These are phyloP conservation scores for Pandemis cinnamomeana DNA, from an alignment of 2,888 invertebrate genomes.

Conservation along the genomic window DNA sequence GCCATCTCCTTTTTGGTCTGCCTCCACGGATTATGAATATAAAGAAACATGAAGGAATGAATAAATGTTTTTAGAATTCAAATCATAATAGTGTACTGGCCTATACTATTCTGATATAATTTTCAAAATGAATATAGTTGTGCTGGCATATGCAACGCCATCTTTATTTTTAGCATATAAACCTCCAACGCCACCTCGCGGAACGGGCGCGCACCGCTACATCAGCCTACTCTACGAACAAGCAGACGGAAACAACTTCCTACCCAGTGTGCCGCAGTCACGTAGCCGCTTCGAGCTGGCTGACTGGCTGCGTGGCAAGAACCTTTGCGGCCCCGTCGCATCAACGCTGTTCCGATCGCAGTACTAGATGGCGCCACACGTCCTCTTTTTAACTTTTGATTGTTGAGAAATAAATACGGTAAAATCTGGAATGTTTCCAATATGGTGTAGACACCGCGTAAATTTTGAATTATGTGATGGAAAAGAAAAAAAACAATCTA, in stretches of 20 bases:
- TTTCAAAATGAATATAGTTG: too few species aligned
- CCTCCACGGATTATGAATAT: too few species aligned
- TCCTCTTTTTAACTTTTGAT: conserved; percentile 7
- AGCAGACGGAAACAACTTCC: conserved; percentile 74
- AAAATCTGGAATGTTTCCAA: neutral
- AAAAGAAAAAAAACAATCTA: too few species aligned
- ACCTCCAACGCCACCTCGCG: conserved; percentile 78
- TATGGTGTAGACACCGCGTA: neutral
- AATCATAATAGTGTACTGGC: too few species aligned
- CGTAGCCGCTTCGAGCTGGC: conserved; percentile 68
- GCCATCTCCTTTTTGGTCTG: too few species aligned
- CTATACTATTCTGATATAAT: too few species aligned
- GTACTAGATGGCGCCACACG: conserved; percentile 68
- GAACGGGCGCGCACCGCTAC: conserved; percentile 76
- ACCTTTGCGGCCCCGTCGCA: conserved; percentile 75
- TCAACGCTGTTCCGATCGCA: conserved; percentile 69
- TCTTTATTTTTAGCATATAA: conserved; percentile 65
- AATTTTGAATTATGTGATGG: too few species aligned
- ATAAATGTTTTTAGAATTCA: too few species aligned
- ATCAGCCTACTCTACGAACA: conserved; percentile 75
- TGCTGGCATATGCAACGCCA: conserved; percentile 3
- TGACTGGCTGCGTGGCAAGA: conserved; percentile 75
- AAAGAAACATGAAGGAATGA: too few species aligned
- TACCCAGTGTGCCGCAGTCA: conserved; percentile 67
- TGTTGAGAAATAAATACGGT: neutral